Conservation (phyloP, 2,797 vertebrate species). For the Mus minutoides region DNA sequence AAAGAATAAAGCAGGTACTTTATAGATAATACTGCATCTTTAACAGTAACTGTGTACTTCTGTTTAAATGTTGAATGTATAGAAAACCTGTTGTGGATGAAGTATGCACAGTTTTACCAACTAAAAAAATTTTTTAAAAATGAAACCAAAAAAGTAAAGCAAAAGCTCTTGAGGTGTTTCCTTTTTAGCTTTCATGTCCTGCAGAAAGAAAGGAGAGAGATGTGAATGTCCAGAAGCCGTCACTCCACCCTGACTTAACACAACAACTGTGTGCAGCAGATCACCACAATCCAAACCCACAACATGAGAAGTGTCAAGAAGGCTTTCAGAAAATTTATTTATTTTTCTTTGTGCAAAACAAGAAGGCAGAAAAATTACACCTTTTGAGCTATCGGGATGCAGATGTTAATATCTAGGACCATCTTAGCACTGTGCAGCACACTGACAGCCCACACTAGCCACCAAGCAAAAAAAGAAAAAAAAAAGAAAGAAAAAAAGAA, state of each 20-base stretch:
- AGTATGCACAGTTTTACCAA: slow-evolving; percentile 83
- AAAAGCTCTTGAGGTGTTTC: slow-evolving; percentile 84
- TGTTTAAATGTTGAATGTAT: slow-evolving; percentile 82
- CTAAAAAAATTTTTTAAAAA: slow-evolving; percentile 74
- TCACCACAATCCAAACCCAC: slow-evolving; percentile 81
- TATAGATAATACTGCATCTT: slow-evolving; percentile 85
- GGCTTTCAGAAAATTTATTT: slow-evolving; percentile 79
- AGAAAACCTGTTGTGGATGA: slow-evolving; percentile 84
- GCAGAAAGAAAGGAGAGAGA: slow-evolving; percentile 88
- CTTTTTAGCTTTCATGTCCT: slow-evolving; percentile 88
- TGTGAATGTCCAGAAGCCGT: slow-evolving; percentile 84
- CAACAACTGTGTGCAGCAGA: slow-evolving; percentile 83
- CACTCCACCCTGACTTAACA: slow-evolving; percentile 83
- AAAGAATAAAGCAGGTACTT: slow-evolving; percentile 70
- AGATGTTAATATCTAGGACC: slow-evolving; percentile 84
- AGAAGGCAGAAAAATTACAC: slow-evolving; percentile 88
- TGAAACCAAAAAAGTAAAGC: slow-evolving; percentile 78
- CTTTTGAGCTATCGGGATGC: slow-evolving; percentile 84
- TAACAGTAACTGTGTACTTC: slow-evolving; percentile 84
- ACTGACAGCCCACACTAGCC: slow-evolving; percentile 77
- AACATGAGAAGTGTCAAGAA: slow-evolving; percentile 81
- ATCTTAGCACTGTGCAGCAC: slow-evolving; percentile 80
- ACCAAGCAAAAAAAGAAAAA: not conserved
- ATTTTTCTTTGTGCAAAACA: slow-evolving; percentile 88
- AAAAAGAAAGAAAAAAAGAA: slow-evolving; percentile 10